phyloP scores from a whole-genome alignment of 1,140 invertebrate genomes.

The Coptotermes formosanus region DNA sequence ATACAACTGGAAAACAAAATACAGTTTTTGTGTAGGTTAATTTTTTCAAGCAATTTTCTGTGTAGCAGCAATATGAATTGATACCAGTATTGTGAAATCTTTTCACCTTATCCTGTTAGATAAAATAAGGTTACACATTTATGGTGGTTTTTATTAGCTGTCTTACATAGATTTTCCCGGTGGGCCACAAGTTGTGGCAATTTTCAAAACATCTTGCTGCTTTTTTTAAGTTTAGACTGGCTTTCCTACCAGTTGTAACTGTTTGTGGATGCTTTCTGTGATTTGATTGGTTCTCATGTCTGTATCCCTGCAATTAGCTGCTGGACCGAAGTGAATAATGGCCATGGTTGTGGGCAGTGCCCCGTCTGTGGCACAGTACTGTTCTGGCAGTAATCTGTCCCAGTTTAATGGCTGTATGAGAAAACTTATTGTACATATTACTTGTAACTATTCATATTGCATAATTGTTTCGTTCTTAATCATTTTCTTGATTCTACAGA shows the following conservation, averaged over 20 bases:
- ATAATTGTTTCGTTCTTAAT: conserved; percentile 35
- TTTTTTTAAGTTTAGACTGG: conserved; percentile 21
- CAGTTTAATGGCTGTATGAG: conserved; percentile 28
- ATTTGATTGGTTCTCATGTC: conserved; percentile 14
- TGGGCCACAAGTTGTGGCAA: neutral
- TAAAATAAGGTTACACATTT: neutral
- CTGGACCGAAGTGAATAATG: neutral
- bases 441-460: conserved; percentile 36
- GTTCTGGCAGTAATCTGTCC: conserved; percentile 26
- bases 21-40: conserved; percentile 31
- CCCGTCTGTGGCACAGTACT: neutral
- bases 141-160: neutral
- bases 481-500: conserved; percentile 36
- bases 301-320: conserved; percentile 18
- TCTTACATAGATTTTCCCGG: neutral
- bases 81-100: conserved; percentile 28
- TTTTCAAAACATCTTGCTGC: neutral
- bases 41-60: conserved; percentile 33
- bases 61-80: conserved; percentile 35
- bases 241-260: conserved; percentile 18
- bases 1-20: conserved; percentile 29
- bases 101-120: neutral
- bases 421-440: conserved; percentile 32
- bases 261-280: conserved; percentile 21
- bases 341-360: neutral